Evolutionary conservation across 2,113 vertebrate species (phyloP).

Genomic region (Erythrocercus mccallii): DNA sequence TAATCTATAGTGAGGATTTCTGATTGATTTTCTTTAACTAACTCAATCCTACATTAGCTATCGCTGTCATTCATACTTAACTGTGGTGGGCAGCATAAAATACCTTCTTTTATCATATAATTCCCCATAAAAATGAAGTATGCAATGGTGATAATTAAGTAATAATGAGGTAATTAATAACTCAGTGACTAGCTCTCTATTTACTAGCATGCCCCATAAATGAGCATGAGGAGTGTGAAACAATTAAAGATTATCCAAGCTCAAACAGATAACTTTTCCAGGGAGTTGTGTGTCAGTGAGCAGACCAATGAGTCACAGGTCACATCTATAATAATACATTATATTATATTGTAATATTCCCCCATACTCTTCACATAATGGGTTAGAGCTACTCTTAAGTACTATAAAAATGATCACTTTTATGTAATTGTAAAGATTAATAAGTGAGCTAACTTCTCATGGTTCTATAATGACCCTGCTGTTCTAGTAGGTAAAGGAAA

Average conservation of each 20-base stretch:
- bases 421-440: constrained; percentile 71
- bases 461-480: constrained; percentile 65
- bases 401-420: constrained; percentile 71
- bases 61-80: constrained; percentile 54
- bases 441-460: constrained; percentile 70
- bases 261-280: constrained; percentile 45
- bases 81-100: constrained; percentile 47
- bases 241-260: constrained; percentile 55
- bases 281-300: constrained; percentile 15
- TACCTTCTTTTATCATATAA: constrained; percentile 37
- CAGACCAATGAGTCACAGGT: constrained; percentile 58
- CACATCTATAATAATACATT: constrained; percentile 61
- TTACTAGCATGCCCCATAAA: constrained; percentile 6
- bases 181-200: constrained; percentile 22
- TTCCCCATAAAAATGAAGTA: constrained; percentile 47
- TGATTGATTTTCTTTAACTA: constrained; percentile 65
- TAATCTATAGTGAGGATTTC: constrained; percentile 64
- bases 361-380: constrained; percentile 47
- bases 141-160: constrained; percentile 51
- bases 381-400: constrained; percentile 62
- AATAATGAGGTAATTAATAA: constrained; percentile 64
- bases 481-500: constrained; percentile 70
- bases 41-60: constrained; percentile 46
- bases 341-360: constrained; percentile 48
- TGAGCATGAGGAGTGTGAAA: constrained; percentile 17